A percentile compares a stretch with the other conserved stretches of the same genome.
Conservation (phyloP, 2,888 invertebrate species). For the Drosophila monieri region DNA sequence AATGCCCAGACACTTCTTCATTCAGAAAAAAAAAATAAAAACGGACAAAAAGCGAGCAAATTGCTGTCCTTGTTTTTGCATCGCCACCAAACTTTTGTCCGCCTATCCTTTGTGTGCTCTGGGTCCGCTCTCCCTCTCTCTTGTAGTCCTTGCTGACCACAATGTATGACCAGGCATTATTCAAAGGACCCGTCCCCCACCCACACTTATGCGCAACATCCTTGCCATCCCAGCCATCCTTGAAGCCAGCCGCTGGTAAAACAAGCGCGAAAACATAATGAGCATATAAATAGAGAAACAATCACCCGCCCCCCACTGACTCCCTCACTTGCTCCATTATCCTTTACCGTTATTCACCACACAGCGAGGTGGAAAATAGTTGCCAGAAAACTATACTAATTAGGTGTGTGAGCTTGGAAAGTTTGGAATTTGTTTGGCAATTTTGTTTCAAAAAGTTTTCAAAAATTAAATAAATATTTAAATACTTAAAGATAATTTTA, state of each 20-base stretch:
- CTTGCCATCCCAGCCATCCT: constrained; percentile 6
- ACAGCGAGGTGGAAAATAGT: constrained; percentile 8
- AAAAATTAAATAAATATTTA: too few species aligned
- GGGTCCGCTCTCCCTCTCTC: background rate
- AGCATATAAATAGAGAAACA: constrained; percentile 76
- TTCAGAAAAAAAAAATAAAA: constrained; percentile 12
- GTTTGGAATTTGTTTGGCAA: too few species aligned
- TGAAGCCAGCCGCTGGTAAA: constrained; percentile 55
- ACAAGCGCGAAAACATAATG: constrained; percentile 79
- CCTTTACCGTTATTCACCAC: constrained; percentile 9
- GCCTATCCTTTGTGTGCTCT: constrained; percentile 23
- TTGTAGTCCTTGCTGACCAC: constrained; percentile 38
- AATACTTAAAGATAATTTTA: too few species aligned
- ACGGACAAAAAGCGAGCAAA: constrained; percentile 17
- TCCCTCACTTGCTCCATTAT: background rate
- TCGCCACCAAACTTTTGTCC: constrained; percentile 24
- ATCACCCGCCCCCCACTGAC: constrained; percentile 31
- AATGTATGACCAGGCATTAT: constrained; percentile 72
- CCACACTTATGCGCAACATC: background rate
- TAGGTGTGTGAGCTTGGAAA: too few species aligned
- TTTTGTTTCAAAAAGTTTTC: too few species aligned
- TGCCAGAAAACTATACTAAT: too few species aligned
- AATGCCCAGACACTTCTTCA: constrained; percentile 23
- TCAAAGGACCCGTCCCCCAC: constrained; percentile 38
- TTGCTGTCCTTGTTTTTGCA: constrained; percentile 37